Evolutionary conservation across 2,113 vertebrate species (phyloP), one percentile per base, ranked within the genome.

Genomic region (Motacilla alba): DNA sequence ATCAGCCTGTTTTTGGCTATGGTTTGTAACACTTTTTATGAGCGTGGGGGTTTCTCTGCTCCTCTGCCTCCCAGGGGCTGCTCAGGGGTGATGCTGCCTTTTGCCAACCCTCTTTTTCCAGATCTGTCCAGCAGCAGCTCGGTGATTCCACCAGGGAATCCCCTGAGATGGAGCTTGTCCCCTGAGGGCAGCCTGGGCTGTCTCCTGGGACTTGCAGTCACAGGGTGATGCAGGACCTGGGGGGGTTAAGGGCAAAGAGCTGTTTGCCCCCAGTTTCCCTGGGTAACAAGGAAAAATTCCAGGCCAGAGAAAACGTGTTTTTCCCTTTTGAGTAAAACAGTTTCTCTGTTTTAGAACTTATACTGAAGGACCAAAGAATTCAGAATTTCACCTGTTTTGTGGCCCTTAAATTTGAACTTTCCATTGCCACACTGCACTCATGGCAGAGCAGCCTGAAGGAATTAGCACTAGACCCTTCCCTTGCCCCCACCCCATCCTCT

Each of bases 291-390:
- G 76, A 80, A 60, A 84, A 95, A 96, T 89, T 94, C 80, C 87
- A 86, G 52, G 24, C 55, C 72, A 30, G 74, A 93, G 95, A 64
- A 95, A 93, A 39, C 43, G 11, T 7, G 5, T 28, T 94, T 96
- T 88, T 49, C 74, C 87, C 52, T 96, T 90, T 86, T 49, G 69
- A 78, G 41, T 94, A 62, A 93, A 93, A 79, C 74, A 93, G 18
- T 93, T 95, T 90, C 72, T 95, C 90, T 97, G 75, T 83, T 94
- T 91, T 94, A 79, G 86, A 82, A 80, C 76, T 91, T 93, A 74
- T 0, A 92, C 73, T 89, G 93, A 97, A 97, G 97, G 96, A 97
- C 96, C 97, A 97, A 97, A 97, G 97, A 96, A 93, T 94, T 81
- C 56, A 26, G 59, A 82, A 30, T 53, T 89, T 89, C 23, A 53